Conservation (phyloP, 2,888 invertebrate species). For the Oscheius sp. region DNA sequence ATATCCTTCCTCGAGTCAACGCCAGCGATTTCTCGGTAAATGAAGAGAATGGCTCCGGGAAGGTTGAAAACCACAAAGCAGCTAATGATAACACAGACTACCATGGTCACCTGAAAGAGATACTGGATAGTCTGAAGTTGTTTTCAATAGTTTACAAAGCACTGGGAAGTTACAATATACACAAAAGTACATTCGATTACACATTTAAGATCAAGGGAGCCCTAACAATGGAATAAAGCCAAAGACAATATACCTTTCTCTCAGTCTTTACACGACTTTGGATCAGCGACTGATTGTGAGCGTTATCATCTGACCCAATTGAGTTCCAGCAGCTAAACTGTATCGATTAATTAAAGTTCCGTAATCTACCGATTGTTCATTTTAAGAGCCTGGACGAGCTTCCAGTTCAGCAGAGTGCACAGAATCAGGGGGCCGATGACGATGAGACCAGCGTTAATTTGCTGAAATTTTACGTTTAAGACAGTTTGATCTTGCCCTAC, state of each 20-base stretch:
- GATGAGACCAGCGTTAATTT: slow-evolving; percentile 48
- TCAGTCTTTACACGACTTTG: slow-evolving; percentile 27
- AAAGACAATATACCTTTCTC: slow-evolving; percentile 12
- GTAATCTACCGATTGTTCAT: slow-evolving; percentile 39
- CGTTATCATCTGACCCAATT: slow-evolving; percentile 10
- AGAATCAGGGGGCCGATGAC: slow-evolving; percentile 54
- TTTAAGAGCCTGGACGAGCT: slow-evolving; percentile 55
- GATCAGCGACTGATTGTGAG: slow-evolving; percentile 30
- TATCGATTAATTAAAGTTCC: not conserved
- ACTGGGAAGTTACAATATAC: too few relatives aligned
- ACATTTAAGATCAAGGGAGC: not conserved
- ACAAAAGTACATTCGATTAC: too few relatives aligned
- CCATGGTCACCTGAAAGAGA: slow-evolving; percentile 54
- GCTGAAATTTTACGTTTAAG: slow-evolving; percentile 36
- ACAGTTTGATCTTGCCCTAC: not conserved
- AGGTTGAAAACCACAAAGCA: slow-evolving; percentile 59
- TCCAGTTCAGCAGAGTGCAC: slow-evolving; percentile 49
- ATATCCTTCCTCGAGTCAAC: not conserved
- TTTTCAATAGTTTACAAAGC: not conserved
- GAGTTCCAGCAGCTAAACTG: slow-evolving; percentile 25
- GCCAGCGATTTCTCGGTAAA: slow-evolving; percentile 40
- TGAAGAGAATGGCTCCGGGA: slow-evolving; percentile 55
- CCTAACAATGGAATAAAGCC: not conserved
- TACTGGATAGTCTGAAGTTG: too few relatives aligned
- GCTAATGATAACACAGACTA: slow-evolving; percentile 59